phyloP scores from a whole-genome alignment of 2,113 vertebrate species.

The Pithys albifrons region DNA sequence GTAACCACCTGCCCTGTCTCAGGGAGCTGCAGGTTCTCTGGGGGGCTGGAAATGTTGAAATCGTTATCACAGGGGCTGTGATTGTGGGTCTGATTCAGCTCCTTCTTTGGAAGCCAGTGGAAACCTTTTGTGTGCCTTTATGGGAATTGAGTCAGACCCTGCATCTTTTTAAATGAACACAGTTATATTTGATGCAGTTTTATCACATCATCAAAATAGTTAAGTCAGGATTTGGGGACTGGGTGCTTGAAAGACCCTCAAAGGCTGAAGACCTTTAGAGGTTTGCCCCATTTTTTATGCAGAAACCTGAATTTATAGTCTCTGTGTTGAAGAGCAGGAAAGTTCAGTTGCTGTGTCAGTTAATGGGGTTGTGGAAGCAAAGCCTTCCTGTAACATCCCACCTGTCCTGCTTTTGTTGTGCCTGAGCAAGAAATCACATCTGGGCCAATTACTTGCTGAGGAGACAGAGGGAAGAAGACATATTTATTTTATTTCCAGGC shows the following conservation, averaged over 20 bases:
- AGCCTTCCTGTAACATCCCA: neutral
- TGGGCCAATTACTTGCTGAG: neutral
- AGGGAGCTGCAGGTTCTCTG: neutral
- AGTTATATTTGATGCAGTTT: neutral
- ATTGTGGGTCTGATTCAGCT: conserved; percentile 5
- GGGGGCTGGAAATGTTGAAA: neutral
- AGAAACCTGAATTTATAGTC: neutral
- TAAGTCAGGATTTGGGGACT: neutral
- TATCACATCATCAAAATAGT: neutral
- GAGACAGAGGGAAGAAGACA: neutral
- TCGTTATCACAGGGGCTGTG: neutral
- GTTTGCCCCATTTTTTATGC: neutral
- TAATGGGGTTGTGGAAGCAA: neutral
- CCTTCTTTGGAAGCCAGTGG: neutral
- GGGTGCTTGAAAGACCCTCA: neutral
- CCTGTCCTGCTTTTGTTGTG: neutral
- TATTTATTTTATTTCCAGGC: neutral
- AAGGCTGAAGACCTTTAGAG: neutral
- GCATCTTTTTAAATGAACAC: neutral
- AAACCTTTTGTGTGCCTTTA: neutral
- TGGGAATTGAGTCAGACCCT: neutral
- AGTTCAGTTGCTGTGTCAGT: neutral
- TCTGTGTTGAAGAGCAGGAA: neutral
- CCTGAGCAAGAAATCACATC: neutral
- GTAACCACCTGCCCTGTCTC: neutral